Evolutionary conservation across 2,888 invertebrate species (phyloP), one percentile per base, ranked within the genome.

Genomic region (Patella pellucida): DNA sequence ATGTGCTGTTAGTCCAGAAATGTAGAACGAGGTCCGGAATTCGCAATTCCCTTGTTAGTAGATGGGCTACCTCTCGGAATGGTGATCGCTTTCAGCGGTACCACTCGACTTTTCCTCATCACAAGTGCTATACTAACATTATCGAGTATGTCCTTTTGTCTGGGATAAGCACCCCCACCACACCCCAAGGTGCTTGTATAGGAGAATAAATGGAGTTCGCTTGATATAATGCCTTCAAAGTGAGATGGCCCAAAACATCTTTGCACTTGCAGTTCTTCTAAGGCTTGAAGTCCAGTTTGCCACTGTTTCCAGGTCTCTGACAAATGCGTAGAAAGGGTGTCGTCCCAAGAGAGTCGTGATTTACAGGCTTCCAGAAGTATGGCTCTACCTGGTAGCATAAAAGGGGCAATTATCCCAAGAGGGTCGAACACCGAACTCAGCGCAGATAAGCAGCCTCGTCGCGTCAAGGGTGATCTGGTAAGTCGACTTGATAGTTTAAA

Each of bases 191-290:
- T 62, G 7, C 19, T 62, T 4, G 62, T 19, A 12, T 62, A 31
- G 19, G n/a, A 16, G 19, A 62, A 62, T 11, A 3, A 4, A 62
- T 62, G 19, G n/a, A 62, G 62, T 19, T 62, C n/a, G 41, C 41
- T 15, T 12, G n/a, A 51, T 51, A 16, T 50, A 50, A 9, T 19
- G n/a, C 11, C 15, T 31, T 70, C 51, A 9, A 31, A n/a, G 31
- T 70, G 16, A 16, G 19, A n/a, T 15, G 70, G n/a, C 52, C 52
- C 52, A 1, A 19, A 51, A 70, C 70, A 70, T 70, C 70, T 70
- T 31, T 1, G 16, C 3, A 70, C 19, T 5, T 50, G 23, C 5
- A 70, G 52, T 16, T 31, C 70, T 41, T 69, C 41, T 41, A 69
- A n/a, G 15, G 4, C 50, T n/a, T 16, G 16, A 3, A 50, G 50